Conservation (phyloP, 2,113 vertebrate species). For the Phaetusa simplex region DNA sequence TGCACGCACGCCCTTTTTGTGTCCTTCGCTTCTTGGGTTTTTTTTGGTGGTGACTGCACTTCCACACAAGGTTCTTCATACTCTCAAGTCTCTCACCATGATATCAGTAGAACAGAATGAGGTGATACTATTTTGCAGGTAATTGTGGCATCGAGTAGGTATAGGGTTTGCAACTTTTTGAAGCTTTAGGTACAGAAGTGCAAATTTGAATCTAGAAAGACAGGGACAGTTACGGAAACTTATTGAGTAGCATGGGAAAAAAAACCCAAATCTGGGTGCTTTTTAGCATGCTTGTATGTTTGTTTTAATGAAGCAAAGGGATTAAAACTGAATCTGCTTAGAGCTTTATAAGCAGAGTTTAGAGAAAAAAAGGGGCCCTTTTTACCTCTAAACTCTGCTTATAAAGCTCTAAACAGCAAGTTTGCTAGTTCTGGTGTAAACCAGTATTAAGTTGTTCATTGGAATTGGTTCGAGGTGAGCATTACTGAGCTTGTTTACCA, state of each 20-base stretch:
- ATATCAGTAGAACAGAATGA: not conserved
- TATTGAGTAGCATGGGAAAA: not conserved
- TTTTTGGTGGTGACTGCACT: not conserved
- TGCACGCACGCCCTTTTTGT: not conserved
- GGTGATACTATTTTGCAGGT: not conserved
- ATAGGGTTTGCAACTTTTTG: not conserved
- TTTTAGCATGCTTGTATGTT: not conserved
- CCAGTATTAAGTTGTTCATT: not conserved
- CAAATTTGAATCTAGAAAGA: not conserved
- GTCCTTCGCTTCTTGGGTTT: fast-evolving
- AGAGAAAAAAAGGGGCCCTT: not conserved
- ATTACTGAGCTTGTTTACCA: not conserved
- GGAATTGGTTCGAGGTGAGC: not conserved
- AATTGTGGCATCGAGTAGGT: not conserved
- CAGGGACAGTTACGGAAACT: not conserved
- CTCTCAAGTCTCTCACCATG: not conserved
- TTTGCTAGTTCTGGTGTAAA: not conserved
- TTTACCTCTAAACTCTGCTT: not conserved
- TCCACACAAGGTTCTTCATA: not conserved
- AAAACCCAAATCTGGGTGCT: not conserved
- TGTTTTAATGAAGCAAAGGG: not conserved
- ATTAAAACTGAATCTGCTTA: not conserved
- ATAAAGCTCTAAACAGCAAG: not conserved
- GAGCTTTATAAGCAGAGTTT: not conserved
- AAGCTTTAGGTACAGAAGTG: not conserved